These are phyloP conservation scores for Melanotaenia parkinsoni DNA, from an alignment of 2,797 vertebrate genomes.

Conservation along the genomic window DNA sequence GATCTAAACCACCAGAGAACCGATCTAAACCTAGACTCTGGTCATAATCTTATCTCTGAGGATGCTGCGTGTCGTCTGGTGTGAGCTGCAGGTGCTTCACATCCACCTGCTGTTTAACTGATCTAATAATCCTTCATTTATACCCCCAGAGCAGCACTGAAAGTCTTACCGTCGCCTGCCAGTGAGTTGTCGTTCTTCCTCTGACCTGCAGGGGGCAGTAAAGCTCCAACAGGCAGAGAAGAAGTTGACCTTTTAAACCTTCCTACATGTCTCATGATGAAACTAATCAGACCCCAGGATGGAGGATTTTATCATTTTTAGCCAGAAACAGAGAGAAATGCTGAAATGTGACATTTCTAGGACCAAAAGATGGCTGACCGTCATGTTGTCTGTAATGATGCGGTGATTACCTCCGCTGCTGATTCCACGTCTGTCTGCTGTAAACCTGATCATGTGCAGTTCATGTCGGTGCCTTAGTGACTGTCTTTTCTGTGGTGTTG, in stretches of 20 bases:
- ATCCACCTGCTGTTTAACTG: neutral
- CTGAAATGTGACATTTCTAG: neutral
- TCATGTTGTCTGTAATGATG: neutral
- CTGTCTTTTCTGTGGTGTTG: too few species aligned
- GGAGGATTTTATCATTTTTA: neutral
- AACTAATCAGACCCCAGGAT: neutral
- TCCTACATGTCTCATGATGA: neutral
- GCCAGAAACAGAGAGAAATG: neutral
- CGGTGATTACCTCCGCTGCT: neutral
- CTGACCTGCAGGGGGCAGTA: constrained; percentile 13
- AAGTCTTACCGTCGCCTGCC: rapidly evolving
- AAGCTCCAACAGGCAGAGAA: neutral
- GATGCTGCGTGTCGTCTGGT: neutral
- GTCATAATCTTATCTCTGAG: neutral
- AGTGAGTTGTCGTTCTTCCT: rapidly evolving
- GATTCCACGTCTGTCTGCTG: too few species aligned
- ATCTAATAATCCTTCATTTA: neutral
- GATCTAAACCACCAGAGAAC: neutral
- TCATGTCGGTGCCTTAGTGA: neutral
- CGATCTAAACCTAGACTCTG: neutral
- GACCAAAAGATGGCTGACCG: neutral
- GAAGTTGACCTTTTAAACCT: neutral
- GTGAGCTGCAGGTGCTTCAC: neutral
- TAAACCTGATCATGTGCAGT: neutral
- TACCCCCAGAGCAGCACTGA: too few species aligned